Conservation (phyloP, 2,797 vertebrate species). For the Enteromius mattozi region DNA sequence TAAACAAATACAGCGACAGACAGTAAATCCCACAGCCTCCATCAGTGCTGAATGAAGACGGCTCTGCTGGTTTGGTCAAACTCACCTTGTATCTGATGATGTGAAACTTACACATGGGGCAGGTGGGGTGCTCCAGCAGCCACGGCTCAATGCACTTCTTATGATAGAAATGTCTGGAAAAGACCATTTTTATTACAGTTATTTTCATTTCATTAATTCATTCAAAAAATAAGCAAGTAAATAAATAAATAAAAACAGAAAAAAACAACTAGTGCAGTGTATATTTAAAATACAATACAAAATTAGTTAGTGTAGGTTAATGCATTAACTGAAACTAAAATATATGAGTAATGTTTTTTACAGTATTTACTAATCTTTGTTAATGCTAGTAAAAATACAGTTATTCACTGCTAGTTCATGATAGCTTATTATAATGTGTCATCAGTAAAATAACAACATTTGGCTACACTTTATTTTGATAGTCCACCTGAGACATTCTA, state of each 20-base stretch:
- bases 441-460: not conserved
- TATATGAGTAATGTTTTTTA: no score
- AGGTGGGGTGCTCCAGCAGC: slow-evolving; percentile 92
- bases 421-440: no score
- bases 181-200: not conserved
- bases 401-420: no score
- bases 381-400: no score
- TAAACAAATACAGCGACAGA: not conserved
- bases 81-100: slow-evolving; percentile 88
- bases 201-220: not conserved
- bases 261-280: no score
- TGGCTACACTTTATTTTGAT: no score
- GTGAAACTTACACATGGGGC: slow-evolving; percentile 96
- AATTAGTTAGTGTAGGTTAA: no score
- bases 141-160: slow-evolving; percentile 93
- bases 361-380: no score
- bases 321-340: no score
- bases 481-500: no score
- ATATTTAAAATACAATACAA: no score
- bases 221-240: not conserved
- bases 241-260: not conserved
- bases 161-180: slow-evolving; percentile 88
- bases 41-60: not conserved
- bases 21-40: no score
- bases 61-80: not conserved